Percentiles rank a stretch among this genome's conserved stretches.
These are phyloP conservation scores for Laothoe populi DNA, from an alignment of 2,888 invertebrate species.

Conservation along the genomic window DNA sequence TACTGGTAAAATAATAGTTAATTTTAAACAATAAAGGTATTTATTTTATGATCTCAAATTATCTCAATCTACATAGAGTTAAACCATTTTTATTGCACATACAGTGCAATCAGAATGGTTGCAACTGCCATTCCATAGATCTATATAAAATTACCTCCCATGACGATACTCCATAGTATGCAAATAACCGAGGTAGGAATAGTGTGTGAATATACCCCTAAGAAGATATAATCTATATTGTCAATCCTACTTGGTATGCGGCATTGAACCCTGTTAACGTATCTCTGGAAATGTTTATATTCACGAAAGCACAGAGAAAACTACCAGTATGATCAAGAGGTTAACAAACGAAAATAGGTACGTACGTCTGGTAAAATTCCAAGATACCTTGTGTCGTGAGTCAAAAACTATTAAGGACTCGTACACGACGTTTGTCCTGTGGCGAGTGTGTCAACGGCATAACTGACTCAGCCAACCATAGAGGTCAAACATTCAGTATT, in stretches of 20 bases:
- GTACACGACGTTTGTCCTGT: neutral
- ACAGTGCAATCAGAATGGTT: neutral
- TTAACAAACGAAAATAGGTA: neutral
- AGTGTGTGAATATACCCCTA: constrained; percentile 46
- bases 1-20: no score
- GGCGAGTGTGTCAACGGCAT: neutral
- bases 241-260: constrained; percentile 42
- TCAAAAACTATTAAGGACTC: neutral
- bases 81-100: no score
- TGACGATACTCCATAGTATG: constrained; percentile 46
- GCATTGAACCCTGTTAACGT: constrained; percentile 38
- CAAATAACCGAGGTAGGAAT: constrained; percentile 58
- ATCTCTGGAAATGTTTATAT: neutral
- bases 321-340: neutral
- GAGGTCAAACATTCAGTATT: constrained; percentile 1
- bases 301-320: constrained; percentile 3
- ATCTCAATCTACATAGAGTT: no score
- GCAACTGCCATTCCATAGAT: neutral
- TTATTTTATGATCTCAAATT: no score
- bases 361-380: neutral
- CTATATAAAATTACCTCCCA: constrained; percentile 15
- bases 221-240: constrained; percentile 48
- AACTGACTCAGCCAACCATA: neutral
- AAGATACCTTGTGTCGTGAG: neutral
- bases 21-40: no score